These are phyloP conservation scores for Asobara japonica DNA, from an alignment of 1,140 invertebrate species.

Conservation along the genomic window DNA sequence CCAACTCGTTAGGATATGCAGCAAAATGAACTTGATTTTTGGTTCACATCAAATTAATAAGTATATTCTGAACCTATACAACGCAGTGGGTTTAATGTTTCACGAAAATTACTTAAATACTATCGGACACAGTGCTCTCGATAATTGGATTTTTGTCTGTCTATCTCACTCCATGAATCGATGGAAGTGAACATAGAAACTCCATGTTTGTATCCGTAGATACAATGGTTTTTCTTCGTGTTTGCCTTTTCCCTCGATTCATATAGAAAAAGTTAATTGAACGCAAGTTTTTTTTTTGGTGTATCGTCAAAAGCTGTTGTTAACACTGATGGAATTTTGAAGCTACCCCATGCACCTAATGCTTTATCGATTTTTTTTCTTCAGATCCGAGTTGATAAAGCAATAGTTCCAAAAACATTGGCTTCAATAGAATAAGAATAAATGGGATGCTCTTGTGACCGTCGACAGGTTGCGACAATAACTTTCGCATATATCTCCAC, in stretches of 20 bases:
- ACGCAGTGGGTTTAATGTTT: background rate
- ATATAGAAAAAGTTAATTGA: background rate
- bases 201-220: background rate
- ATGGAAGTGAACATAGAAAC: background rate
- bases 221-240: slow-evolving; percentile 4
- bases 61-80: too few species aligned
- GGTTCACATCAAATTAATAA: too few species aligned
- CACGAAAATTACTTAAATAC: background rate
- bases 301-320: background rate
- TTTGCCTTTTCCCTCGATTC: background rate
- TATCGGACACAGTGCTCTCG: background rate
- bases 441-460: too few species aligned
- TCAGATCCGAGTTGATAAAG: background rate
- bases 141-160: slow-evolving; percentile 15
- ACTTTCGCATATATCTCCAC: too few species aligned
- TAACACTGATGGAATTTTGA: background rate
- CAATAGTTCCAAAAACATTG: background rate
- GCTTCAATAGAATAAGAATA: too few species aligned
- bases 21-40: too few species aligned
- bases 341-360: background rate
- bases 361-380: background rate
- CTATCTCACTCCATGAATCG: background rate
- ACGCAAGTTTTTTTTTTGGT: background rate
- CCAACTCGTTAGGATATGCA: too few species aligned
- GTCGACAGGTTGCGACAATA: too few species aligned